Evolutionary conservation across 1,140 invertebrate species (phyloP).

Genomic region (Diabrotica virgifera): DNA sequence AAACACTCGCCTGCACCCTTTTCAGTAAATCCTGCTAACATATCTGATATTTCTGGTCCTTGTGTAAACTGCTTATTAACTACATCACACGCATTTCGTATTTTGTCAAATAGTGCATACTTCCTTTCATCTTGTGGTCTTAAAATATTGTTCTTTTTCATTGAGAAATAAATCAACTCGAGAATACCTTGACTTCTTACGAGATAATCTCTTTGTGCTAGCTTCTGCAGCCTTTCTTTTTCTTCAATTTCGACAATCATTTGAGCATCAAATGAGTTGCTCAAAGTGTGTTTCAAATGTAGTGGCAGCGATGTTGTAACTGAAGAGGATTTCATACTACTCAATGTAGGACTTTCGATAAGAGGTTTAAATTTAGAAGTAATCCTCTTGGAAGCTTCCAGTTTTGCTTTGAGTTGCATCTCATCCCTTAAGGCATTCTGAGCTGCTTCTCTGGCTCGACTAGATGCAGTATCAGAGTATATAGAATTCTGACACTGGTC

Average conservation of each 20-base stretch:
- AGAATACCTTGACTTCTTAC: conserved; percentile 62
- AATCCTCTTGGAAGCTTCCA: conserved; percentile 43
- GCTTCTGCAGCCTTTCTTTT: conserved; percentile 55
- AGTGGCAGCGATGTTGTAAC: conserved; percentile 2
- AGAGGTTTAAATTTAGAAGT: conserved; percentile 24
- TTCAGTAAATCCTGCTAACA: conserved; percentile 33
- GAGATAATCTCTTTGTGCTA: conserved; percentile 61
- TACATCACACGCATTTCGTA: conserved; percentile 33
- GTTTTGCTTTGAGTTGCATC: conserved; percentile 53
- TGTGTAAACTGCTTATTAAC: conserved; percentile 28
- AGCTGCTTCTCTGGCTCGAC: conserved; percentile 68
- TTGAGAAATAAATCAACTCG: conserved; percentile 57
- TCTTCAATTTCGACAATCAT: conserved; percentile 64
- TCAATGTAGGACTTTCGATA: not conserved
- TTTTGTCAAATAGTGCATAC: conserved; percentile 48
- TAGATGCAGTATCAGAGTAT: conserved; percentile 75
- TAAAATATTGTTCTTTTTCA: conserved; percentile 53
- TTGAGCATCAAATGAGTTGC: conserved; percentile 60
- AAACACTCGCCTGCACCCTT: conserved; percentile 23
- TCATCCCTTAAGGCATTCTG: conserved; percentile 60
- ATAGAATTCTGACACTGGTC: conserved; percentile 68
- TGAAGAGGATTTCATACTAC: not conserved
- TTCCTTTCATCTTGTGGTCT: conserved; percentile 51
- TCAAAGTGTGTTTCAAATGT: conserved; percentile 9
- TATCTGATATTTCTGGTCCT: conserved; percentile 35